Percentiles rank a stretch among this genome's conserved stretches.
phyloP scores from a whole-genome alignment of 2,113 vertebrate species.

The Alligator mississippiensis region DNA sequence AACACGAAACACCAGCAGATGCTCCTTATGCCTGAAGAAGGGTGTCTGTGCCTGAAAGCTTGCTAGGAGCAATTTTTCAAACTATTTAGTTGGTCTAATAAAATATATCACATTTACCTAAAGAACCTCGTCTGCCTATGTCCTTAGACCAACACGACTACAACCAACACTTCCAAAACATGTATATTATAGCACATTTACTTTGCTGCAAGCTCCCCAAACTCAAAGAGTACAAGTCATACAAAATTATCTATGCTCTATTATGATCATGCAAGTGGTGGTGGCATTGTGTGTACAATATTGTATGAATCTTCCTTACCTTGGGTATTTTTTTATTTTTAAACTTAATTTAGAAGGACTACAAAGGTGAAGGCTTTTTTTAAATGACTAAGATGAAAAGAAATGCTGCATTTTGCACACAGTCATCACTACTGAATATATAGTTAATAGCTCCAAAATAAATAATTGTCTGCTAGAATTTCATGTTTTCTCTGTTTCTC shows the following conservation, averaged over 20 bases:
- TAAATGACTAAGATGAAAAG: neutral
- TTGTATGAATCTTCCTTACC: neutral
- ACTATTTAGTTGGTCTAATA: too few species aligned
- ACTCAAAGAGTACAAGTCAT: neutral
- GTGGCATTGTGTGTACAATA: neutral
- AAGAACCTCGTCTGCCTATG: too few species aligned
- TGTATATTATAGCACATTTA: neutral
- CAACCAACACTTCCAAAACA: too few species aligned
- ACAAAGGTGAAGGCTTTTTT: neutral
- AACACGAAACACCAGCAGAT: too few species aligned
- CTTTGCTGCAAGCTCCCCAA: neutral
- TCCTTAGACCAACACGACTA: too few species aligned
- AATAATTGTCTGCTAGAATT: neutral
- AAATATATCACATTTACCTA: too few species aligned
- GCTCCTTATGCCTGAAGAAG: too few species aligned
- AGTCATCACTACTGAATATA: neutral
- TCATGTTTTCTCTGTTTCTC: neutral
- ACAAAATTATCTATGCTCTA: neutral
- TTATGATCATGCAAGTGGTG: neutral
- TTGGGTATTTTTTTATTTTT: neutral
- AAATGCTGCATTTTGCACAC: neutral
- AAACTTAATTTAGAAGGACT: neutral
- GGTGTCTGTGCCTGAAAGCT: too few species aligned
- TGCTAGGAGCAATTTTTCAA: too few species aligned
- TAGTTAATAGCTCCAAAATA: neutral